A percentile compares a stretch with the other conserved stretches of the same genome.
Conservation (phyloP, 2,113 vertebrate species). For the Mirza zaza region DNA sequence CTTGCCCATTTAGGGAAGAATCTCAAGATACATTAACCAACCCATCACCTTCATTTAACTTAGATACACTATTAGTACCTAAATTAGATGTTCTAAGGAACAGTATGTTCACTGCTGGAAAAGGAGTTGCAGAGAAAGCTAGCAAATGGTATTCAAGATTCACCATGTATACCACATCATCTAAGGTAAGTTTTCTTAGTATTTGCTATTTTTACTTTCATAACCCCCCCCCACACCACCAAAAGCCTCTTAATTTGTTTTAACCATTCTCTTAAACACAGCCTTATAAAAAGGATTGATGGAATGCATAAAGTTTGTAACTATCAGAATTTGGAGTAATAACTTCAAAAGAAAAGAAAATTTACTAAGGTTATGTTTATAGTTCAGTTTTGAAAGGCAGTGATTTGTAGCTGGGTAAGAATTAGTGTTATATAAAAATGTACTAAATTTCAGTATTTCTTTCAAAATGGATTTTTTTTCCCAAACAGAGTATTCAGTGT, state of each 20-base stretch:
- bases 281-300: slow-evolving; percentile 11
- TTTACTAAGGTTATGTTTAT: neutral
- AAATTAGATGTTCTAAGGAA: slow-evolving; percentile 95
- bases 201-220: neutral
- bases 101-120: slow-evolving; percentile 96
- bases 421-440: neutral
- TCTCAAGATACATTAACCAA: slow-evolving; percentile 87
- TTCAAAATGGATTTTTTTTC: slow-evolving; percentile 21
- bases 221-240: neutral
- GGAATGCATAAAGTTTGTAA: neutral
- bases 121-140: slow-evolving; percentile 97
- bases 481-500: neutral
- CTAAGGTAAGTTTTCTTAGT: slow-evolving; percentile 86
- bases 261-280: slow-evolving; percentile 2
- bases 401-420: slow-evolving; percentile 20
- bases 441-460: slow-evolving; percentile 23
- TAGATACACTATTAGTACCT: slow-evolving; percentile 94
- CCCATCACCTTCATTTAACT: slow-evolving; percentile 93
- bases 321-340: neutral
- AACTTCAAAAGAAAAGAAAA: slow-evolving; percentile 24
- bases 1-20: slow-evolving; percentile 84
- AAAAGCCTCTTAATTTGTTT: neutral
- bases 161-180: slow-evolving; percentile 90
- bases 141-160: slow-evolving; percentile 96
- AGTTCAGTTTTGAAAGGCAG: slow-evolving; percentile 48